These are phyloP conservation scores for Rhombomys opimus DNA, from an alignment of 2,113 vertebrate species.

Conservation along the genomic window DNA sequence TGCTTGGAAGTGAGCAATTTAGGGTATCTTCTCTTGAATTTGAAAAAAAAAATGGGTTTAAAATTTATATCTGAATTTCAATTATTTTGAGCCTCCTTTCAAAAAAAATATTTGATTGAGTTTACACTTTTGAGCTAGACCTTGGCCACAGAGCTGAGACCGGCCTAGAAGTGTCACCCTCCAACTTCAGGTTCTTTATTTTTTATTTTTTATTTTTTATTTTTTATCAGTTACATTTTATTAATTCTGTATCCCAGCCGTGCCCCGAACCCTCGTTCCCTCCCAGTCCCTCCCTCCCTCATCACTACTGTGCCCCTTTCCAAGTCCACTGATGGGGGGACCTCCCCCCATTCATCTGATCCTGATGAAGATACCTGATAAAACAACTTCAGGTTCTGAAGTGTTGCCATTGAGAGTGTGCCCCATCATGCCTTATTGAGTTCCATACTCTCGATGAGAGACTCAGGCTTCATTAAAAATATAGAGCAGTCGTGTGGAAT, in stretches of 20 bases:
- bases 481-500: neutral
- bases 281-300: too few relatives aligned
- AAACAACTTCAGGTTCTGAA: neutral
- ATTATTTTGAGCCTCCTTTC: neutral
- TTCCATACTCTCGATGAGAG: neutral
- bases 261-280: too few relatives aligned
- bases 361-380: too few relatives aligned
- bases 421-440: neutral
- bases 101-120: neutral
- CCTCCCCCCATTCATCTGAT: too few relatives aligned
- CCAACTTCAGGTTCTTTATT: neutral
- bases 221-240: too few relatives aligned
- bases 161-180: neutral
- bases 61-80: neutral
- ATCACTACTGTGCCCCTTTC: too few relatives aligned
- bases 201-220: too few relatives aligned
- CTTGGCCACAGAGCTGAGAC: neutral
- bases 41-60: neutral
- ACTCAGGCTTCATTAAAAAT: neutral
- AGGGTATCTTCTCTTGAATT: neutral
- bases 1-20: neutral
- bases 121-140: neutral
- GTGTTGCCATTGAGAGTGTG: neutral
- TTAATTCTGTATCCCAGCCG: too few relatives aligned
- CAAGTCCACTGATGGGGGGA: too few relatives aligned